Evolutionary conservation across 2,888 invertebrate genomes (phyloP), one percentile per base, ranked within the genome.

Genomic region (Spilarctia lutea): DNA sequence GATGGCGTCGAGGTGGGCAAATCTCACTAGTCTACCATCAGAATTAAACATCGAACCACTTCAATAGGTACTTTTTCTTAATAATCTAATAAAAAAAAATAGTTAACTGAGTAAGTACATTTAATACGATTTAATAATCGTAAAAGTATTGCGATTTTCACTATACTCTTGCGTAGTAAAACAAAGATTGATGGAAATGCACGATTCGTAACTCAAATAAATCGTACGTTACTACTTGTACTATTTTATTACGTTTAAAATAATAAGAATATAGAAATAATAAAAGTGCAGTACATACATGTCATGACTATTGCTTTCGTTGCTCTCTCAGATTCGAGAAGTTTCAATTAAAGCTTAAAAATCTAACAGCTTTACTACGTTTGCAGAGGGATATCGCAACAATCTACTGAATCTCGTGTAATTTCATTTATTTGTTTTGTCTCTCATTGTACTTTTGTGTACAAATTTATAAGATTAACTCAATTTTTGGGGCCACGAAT

Each of bases 381-480:
- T 82, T 76, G n/a, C 74, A 76, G 81, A 77, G 79, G 71, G 76
- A 82, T 83, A 84, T 83, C 78, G 79, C 77, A 76, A 82, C 85
- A 81, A 81, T 81, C 83, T 84, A 79, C 79, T 80, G 79, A 80
- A 86, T 81, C 81, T 83, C 83, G 83, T 85, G 77, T 88, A 89
- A 91, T 88, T 87, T 85, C 84, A 89, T 90, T 89, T 87, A 83
- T 86, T 89, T 85, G 87, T 89, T 86, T 87, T 85, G 85, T 88
- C 85, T 86, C 85, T 86, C 83, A 87, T 87, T 88, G 85, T 90
- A 88, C 87, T 87, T 85, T 87, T 86, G 88, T 88, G 85, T 85
- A 86, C 86, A 86, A 88, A 87, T 88, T 89, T 88, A 86, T 85
- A 84, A 91, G 88, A 91, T 91, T 92, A 92, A 92, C 91, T 91